phyloP scores from a whole-genome alignment of 2,113 vertebrate genomes.

The Bubo scandiacus region DNA sequence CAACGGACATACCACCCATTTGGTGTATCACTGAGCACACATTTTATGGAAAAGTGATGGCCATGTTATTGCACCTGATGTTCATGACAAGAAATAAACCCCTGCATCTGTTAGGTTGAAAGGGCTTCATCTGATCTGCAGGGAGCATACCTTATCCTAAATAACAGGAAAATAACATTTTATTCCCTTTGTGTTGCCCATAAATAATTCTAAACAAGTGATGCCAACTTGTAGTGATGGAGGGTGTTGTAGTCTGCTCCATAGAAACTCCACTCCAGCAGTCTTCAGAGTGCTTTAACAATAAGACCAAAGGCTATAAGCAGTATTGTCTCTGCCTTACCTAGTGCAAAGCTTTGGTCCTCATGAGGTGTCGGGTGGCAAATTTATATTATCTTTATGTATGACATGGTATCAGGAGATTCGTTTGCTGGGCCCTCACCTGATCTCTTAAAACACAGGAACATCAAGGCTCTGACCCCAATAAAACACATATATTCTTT shows the following conservation, averaged over 20 bases:
- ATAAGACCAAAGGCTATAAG: background rate
- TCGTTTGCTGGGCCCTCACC: background rate
- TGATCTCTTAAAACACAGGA: background rate
- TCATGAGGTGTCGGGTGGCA: background rate
- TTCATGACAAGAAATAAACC: background rate
- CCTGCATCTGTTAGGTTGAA: background rate
- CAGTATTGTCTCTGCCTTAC: background rate
- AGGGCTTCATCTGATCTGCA: background rate
- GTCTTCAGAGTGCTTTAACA: background rate
- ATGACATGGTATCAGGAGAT: background rate
- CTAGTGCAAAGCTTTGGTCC: background rate
- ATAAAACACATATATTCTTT: background rate
- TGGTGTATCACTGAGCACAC: background rate
- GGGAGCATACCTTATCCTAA: background rate
- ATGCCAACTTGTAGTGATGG: background rate
- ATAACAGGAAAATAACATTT: background rate
- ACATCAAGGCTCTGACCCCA: background rate
- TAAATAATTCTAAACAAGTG: background rate
- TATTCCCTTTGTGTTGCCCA: background rate
- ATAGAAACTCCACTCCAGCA: background rate
- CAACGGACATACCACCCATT: background rate
- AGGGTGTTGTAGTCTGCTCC: background rate
- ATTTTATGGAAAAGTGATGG: background rate
- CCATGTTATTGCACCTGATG: background rate
- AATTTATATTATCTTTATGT: background rate